phyloP scores from a whole-genome alignment of 2,888 invertebrate species.

The Nemoura dubitans region DNA sequence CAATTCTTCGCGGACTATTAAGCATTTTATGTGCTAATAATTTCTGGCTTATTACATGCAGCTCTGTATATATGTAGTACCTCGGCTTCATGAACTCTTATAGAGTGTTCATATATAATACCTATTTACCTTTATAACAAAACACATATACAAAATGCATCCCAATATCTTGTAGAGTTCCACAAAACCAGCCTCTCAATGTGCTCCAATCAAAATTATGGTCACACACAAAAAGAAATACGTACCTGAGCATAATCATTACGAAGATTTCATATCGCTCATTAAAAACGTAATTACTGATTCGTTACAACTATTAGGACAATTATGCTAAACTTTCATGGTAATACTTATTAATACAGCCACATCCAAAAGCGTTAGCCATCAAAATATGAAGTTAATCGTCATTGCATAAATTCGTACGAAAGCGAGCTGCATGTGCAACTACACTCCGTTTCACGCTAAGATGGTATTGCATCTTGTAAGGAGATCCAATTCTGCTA shows the following conservation, averaged over 20 bases:
- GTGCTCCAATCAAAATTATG: constrained; percentile 10
- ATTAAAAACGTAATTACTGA: constrained; percentile 34
- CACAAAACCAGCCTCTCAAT: neutral
- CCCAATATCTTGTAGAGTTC: neutral
- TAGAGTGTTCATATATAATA: too few species aligned
- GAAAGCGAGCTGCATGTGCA: too few species aligned
- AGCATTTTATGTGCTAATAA: neutral
- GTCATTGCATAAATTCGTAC: too few species aligned
- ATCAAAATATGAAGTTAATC: neutral
- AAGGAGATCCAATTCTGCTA: too few species aligned
- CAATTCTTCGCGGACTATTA: neutral
- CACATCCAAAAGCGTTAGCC: neutral
- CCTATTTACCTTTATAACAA: too few species aligned
- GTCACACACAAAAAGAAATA: constrained; percentile 16
- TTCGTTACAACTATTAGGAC: constrained; percentile 29
- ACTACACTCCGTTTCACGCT: too few species aligned
- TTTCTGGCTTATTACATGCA: neutral
- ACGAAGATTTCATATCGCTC: constrained; percentile 25
- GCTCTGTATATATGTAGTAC: neutral
- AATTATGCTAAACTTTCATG: constrained; percentile 12
- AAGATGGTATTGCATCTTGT: too few species aligned
- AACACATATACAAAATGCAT: neutral
- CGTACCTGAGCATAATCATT: constrained; percentile 15
- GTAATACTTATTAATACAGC: neutral
- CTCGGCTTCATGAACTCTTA: too few species aligned